A percentile compares a stretch with the other conserved stretches of the same genome.
Evolutionary conservation across 1,140 invertebrate genomes (phyloP).

Genomic region (Oncopeltus fasciatus): DNA sequence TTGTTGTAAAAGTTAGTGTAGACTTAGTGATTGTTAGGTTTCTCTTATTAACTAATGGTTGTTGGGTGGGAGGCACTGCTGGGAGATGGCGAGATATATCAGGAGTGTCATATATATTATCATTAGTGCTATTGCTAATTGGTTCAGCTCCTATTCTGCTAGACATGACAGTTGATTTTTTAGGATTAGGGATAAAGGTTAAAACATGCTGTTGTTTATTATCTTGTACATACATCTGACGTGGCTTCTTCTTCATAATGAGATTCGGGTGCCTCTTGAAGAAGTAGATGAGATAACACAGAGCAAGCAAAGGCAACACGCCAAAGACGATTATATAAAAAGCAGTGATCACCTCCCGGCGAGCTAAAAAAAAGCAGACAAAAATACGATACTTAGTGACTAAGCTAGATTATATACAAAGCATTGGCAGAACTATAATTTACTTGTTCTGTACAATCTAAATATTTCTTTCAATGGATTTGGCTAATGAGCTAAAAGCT

Average conservation of each 20-base stretch:
- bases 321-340: constrained; percentile 73
- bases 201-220: not conserved
- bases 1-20: constrained; percentile 54
- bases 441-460: too few relatives aligned
- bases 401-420: not conserved
- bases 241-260: constrained; percentile 23
- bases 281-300: constrained; percentile 57
- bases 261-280: constrained; percentile 17
- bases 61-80: not conserved
- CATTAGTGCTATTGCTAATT: too few relatives aligned
- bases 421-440: too few relatives aligned
- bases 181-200: too few relatives aligned
- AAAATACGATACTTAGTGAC: constrained; percentile 1
- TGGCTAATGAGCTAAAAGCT: too few relatives aligned
- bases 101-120: too few relatives aligned
- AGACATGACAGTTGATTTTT: too few relatives aligned
- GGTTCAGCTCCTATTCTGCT: too few relatives aligned
- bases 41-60: constrained; percentile 14
- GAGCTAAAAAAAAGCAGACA: constrained; percentile 39
- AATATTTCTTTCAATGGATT: too few relatives aligned
- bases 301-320: constrained; percentile 51
- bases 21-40: constrained; percentile 47
- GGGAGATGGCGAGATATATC: too few relatives aligned
- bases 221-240: constrained; percentile 21
- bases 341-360: constrained; percentile 51